A percentile compares a stretch with the other conserved stretches of the same genome.
phyloP scores from a whole-genome alignment of 2,113 vertebrate species.

The Heterochromis multidens region DNA sequence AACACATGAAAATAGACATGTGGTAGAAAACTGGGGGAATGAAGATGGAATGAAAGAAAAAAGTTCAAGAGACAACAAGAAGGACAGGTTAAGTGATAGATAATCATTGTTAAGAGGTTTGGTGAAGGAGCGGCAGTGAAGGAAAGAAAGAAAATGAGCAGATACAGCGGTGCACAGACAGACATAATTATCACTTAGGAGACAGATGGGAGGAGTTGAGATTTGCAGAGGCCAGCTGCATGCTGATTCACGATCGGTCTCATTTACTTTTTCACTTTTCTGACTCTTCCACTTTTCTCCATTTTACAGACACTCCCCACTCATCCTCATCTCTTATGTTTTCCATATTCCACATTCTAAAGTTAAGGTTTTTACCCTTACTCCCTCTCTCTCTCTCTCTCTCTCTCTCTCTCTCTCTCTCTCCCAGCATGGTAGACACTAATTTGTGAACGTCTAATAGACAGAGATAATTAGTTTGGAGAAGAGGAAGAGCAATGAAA shows the following conservation, averaged over 20 bases:
- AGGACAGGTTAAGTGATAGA: background rate
- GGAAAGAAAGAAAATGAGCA: background rate
- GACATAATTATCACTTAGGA: conserved; percentile 9
- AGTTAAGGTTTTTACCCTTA: background rate
- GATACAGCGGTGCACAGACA: background rate
- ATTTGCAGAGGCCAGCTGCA: conserved; percentile 6
- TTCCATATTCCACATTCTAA: background rate
- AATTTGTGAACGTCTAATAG: background rate
- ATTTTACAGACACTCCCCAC: background rate
- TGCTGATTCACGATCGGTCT: background rate
- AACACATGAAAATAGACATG: background rate
- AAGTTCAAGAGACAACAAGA: background rate
- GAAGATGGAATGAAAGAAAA: background rate
- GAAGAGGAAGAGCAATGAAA: background rate
- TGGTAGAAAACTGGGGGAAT: background rate
- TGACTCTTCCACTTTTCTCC: background rate
- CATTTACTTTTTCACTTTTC: conserved; percentile 1
- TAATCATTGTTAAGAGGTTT: background rate
- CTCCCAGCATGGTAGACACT: background rate
- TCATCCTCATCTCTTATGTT: background rate
- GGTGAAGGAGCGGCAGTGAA: background rate
- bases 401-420: background rate
- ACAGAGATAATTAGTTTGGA: conserved; percentile 22
- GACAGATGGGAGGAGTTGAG: background rate
- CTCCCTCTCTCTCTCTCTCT: background rate